These are phyloP conservation scores for Terebella lapidaria DNA, from an alignment of 2,888 invertebrate genomes.

Conservation along the genomic window DNA sequence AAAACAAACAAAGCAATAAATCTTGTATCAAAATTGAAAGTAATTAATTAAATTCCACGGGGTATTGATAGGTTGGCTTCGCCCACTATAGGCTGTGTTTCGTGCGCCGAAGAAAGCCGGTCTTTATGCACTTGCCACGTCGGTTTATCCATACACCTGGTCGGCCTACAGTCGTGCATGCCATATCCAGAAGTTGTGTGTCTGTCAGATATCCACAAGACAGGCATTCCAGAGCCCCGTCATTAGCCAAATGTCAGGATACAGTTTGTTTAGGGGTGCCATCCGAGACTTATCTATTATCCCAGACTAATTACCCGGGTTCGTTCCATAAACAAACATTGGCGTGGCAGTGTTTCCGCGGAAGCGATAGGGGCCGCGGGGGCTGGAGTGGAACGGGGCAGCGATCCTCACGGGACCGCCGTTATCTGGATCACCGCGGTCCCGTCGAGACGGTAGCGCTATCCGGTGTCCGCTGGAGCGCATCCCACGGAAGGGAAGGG, in stretches of 20 bases:
- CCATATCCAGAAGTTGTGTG: not conserved
- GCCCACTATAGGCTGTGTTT: no score
- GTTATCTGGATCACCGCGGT: no score
- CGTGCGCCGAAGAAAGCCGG: no score
- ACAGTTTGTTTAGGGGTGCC: not conserved
- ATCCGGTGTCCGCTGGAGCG: not conserved
- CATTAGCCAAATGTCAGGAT: not conserved
- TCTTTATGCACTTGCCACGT: no score
- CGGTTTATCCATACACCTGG: not conserved
- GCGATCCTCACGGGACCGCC: no score
- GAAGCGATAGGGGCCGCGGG: no score
- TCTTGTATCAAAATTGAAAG: no score
- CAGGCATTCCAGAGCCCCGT: not conserved
- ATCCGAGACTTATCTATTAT: constrained; percentile 1
- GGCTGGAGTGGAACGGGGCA: no score
- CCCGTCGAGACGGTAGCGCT: not conserved
- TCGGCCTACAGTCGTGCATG: not conserved
- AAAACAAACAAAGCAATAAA: no score
- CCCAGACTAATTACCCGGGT: not conserved
- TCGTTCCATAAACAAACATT: not conserved
- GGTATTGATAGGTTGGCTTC: no score
- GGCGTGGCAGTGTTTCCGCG: no score
- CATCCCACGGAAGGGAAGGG: not conserved
- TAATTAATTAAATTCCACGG: no score
- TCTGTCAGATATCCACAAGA: not conserved